Base-by-base conservation (phyloP, 2,888 invertebrate genomes). In the Cryptocephalus moraei region DNA sequence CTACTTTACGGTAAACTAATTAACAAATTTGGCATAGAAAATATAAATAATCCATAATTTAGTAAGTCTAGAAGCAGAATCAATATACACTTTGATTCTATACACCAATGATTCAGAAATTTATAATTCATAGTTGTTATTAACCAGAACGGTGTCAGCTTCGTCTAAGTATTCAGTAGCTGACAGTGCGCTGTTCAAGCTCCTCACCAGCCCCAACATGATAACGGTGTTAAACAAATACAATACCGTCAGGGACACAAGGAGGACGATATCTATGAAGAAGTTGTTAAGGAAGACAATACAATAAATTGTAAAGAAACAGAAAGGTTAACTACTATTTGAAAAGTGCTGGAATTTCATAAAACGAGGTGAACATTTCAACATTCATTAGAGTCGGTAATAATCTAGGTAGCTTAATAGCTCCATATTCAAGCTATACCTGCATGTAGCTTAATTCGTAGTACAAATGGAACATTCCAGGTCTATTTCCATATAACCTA, bases 161-260 rank as follows among this genome's bases (percentile, higher is more conserved):
- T 22, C 22, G 22, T 22, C 22, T 22, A 22, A 22, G 22, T 22
- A 22, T 6, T 22, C 22, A 6, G 22, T 22, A 22, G 22, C 22
- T 22, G 22, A 22, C 22, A 22, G 2, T 22, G 22, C 22, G 41
- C 46, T 48, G 9, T 40, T 45, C 4, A 44, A 11, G 44, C 39
- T 46, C 32, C 33, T 49, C 8, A 53, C 47, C 13, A 50, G 33
- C 36, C 56, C 54, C 22, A 63, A 9, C 9, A 59, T 50, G 4
- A 63, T 56, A 8, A 49, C 56, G 12, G 55, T 58, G 47, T 67
- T 67, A 48, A 67, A 62, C 10, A 61, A 22, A n/a, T 64, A 62
- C 31, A 64, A 48, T 38, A 61, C 46, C 14, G 54, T 42, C 13
- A 65, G 51, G 8, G 64, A 47, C 31, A 62, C 44, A 13, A 62